Percentiles rank a stretch among this genome's conserved stretches.
phyloP scores from a whole-genome alignment of 2,888 invertebrate genomes.

The Lamellibrachia satsuma region DNA sequence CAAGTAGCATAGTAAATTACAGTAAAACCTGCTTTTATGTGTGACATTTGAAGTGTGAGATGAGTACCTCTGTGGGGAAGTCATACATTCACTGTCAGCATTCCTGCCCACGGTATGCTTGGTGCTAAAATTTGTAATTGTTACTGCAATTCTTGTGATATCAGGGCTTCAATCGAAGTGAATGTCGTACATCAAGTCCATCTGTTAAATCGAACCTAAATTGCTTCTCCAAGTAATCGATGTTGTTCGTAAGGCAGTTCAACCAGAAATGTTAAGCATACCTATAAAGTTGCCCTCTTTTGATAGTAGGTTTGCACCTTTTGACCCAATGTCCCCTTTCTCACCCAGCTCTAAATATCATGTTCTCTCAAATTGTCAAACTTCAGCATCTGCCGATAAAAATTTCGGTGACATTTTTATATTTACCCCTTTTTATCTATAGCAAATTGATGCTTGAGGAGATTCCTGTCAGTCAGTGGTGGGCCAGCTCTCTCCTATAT shows the following conservation, averaged over 20 bases:
- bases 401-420: not conserved
- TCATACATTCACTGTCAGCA: not conserved
- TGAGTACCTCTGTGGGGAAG: not conserved
- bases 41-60: not conserved
- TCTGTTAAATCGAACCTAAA: not conserved
- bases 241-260: not conserved
- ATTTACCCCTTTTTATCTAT: not conserved
- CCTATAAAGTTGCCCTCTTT: not conserved
- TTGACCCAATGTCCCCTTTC: not conserved
- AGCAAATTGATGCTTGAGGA: not conserved
- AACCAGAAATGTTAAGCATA: not conserved
- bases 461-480: not conserved
- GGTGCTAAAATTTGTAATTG: not conserved
- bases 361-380: not conserved
- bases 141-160: not conserved
- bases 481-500: not conserved
- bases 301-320: not conserved
- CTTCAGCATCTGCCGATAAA: not conserved
- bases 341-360: not conserved
- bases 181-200: not conserved
- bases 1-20: not conserved
- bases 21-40: not conserved
- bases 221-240: not conserved
- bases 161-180: not conserved
- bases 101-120: not conserved